Base-by-base conservation (phyloP, 2,888 invertebrate genomes). In the Ramazzottius varieornatus region DNA sequence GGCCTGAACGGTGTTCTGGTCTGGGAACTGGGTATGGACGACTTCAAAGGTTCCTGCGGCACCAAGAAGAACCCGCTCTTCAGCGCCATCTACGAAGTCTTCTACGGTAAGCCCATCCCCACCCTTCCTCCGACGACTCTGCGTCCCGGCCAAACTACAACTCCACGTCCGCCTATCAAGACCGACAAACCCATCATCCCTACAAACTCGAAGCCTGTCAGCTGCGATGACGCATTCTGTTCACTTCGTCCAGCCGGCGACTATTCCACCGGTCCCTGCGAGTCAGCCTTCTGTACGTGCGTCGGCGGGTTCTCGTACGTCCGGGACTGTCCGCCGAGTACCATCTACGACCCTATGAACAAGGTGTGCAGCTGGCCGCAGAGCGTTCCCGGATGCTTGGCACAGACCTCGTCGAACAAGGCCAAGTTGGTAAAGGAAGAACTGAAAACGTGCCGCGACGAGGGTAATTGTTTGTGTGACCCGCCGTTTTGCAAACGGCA, bases 1-100 rank as follows among this genome's bases (percentile, higher is more conserved):
- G 32, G 54, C 29, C 65, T 65, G n/a, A 65, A 65, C 34, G 67
- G 67, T 4, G 64, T 68, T 20, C 65, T 67, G 67, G 32, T 67
- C n/a, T 67, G 67, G 67, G 33, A 63, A 32, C 66, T 67, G 16
- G 67, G 67, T 8, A 24, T 67, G 46, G 67, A 67, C 32, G 67
- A 67, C 63, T 67, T 67, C 32, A 66, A 40, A 20, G 67, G 67
- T 24, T 8, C 20, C 4, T 54, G 54, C 54, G 54, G 54, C 29
- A 24, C 16, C 4, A 54, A 29, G 54, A 16, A 16, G 54, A 54
- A 24, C 4, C 20, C 54, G 13, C 29, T 54, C n/a, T 54, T 54
- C 29, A 54, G n/a, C n/a, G 29, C 54, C n/a, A 54, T 54, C 29
- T 54, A 54, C 29, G 54, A 54, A 29, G 24, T 29, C 20, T 54